Base-by-base conservation (phyloP, 2,797 vertebrate species). In the Trachurus trachurus region DNA sequence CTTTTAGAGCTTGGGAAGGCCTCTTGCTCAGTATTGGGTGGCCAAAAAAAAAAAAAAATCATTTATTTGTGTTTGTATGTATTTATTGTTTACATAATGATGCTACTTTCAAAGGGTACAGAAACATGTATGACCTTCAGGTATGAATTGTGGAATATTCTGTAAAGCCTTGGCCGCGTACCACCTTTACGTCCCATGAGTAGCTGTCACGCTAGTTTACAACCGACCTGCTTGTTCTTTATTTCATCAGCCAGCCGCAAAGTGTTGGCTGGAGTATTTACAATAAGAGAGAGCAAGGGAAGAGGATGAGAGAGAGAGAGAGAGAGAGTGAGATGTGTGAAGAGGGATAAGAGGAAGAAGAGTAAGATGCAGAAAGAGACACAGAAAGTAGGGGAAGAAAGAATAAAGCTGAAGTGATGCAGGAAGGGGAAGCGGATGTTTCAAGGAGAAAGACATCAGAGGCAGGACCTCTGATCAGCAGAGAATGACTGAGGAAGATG, bases 51-150 rank as follows among this genome's bases (percentile, higher is more conserved):
- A 26, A 75, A 78, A 77, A 59, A 53, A 60, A 63, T 70, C 87
- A 73, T 88, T 74, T 72, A 74, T 86, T 69, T 76, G 53, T 87
- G 40, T 88, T 88, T 88, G 73, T 85, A 82, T 93, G 90, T 94
- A 91, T 93, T 92, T 89, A 75, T 92, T 95, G 96, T 96, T 98
- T 97, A 96, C 96, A 95, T 91, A 88, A 84, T 59, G 86, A 92
- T 87, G 91, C 87, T 89, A 94, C 88, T 94, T 92, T 93, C 86
- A 94, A 94, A 94, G 95, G 94, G 94, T 89, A 82, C 93, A 72
- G 74, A 77, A 87, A 87, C 56, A 62, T 78, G 67, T 81, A 70
- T 81, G 89, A 74, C 84, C 78, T 93, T 95, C 88, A 94, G 94
- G 83, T 94, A 91, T 93, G 93, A 92, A 81, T 71, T 58, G 70